These are phyloP conservation scores for Zalophus californianus DNA, from an alignment of 2,797 vertebrate genomes.

Conservation along the genomic window DNA sequence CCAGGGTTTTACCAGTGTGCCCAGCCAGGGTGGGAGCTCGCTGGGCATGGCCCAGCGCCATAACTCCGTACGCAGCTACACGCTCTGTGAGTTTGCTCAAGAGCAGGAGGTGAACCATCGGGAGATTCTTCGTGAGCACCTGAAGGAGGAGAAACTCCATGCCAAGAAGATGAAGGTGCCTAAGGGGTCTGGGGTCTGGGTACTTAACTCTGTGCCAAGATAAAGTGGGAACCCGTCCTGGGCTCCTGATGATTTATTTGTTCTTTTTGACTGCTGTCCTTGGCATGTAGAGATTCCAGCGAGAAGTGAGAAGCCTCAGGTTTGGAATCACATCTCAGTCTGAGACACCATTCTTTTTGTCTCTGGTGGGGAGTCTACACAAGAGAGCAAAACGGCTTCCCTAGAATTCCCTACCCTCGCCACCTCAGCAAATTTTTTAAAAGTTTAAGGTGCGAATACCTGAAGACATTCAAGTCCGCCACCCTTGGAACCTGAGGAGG, in stretches of 20 bases:
- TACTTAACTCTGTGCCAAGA: not conserved
- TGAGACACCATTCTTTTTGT: not conserved
- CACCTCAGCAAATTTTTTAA: not conserved
- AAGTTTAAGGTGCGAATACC: not conserved
- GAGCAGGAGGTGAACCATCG: slow-evolving; percentile 95
- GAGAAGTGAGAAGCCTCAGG: not conserved
- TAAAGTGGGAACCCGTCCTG: not conserved
- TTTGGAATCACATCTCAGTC: not conserved
- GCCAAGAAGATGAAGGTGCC: slow-evolving; percentile 96
- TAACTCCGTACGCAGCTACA: slow-evolving; percentile 95
- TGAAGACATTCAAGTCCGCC: not conserved
- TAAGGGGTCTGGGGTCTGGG: not conserved
- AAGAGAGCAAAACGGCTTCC: slow-evolving; percentile 11
- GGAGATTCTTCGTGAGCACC: slow-evolving; percentile 93
- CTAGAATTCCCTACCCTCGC: not conserved
- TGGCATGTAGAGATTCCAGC: not conserved
- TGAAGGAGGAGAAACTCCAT: slow-evolving; percentile 97
- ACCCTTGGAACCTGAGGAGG: not conserved
- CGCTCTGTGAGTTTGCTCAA: slow-evolving; percentile 95
- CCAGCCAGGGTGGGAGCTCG: slow-evolving; percentile 97
- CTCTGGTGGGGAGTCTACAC: not conserved
- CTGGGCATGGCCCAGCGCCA: slow-evolving; percentile 97
- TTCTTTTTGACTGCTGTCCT: not conserved
- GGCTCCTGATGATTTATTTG: not conserved
- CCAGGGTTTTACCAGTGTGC: slow-evolving; percentile 98